These are phyloP conservation scores for Gymnodraco acuticeps DNA, from an alignment of 2,797 vertebrate species.

Conservation along the genomic window DNA sequence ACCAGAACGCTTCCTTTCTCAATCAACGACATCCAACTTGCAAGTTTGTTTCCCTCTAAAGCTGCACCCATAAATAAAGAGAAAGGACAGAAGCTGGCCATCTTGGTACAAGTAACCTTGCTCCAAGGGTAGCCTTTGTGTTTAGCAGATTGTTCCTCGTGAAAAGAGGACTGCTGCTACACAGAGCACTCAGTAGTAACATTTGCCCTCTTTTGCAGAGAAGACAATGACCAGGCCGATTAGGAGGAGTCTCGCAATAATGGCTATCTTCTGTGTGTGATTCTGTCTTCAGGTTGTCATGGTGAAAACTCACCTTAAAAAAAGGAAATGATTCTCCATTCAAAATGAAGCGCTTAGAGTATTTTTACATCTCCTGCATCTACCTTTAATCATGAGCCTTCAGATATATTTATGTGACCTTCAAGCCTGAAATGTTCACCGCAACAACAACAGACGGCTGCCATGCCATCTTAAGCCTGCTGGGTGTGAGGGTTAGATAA, in stretches of 20 bases:
- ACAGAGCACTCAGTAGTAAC: constrained; percentile 62
- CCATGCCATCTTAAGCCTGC: constrained; percentile 66
- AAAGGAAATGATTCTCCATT: constrained; percentile 16
- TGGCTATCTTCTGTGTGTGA: constrained; percentile 45
- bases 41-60: constrained; percentile 51
- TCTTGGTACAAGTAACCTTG: constrained; percentile 72
- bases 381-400: constrained; percentile 55
- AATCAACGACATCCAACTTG: constrained; percentile 55
- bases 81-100: constrained; percentile 46
- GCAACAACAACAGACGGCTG: constrained; percentile 61
- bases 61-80: constrained; percentile 29
- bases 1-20: constrained; percentile 52
- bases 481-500: constrained; percentile 76
- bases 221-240: constrained; percentile 71
- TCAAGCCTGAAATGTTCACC: constrained; percentile 63
- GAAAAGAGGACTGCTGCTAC: constrained; percentile 59
- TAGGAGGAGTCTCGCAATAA: constrained; percentile 63
- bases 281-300: constrained; percentile 67
- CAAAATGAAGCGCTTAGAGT: constrained; percentile 16
- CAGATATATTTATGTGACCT: constrained; percentile 68
- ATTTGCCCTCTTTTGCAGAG: constrained; percentile 70
- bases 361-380: constrained; percentile 51
- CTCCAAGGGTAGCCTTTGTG: constrained; percentile 76
- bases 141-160: constrained; percentile 66
- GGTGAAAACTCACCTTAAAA: constrained; percentile 45